Evolutionary conservation across 2,888 invertebrate species (phyloP).

Genomic region (Eubasilissa splendida): DNA sequence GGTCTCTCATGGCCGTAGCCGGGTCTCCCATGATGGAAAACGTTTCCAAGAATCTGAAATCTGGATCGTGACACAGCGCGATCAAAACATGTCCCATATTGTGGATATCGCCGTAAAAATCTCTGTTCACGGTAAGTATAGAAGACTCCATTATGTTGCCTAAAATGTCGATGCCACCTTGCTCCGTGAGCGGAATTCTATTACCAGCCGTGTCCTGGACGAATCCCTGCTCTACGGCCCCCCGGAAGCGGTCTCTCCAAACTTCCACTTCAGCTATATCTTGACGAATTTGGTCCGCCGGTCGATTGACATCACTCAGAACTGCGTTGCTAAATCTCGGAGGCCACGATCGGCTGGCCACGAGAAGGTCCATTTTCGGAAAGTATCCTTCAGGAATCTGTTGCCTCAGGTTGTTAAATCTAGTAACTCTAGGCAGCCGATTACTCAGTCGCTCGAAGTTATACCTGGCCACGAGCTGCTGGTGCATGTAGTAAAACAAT

Average conservation of each 20-base stretch:
- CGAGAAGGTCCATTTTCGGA: conserved; percentile 79
- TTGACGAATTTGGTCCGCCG: conserved; percentile 76
- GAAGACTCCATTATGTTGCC: conserved; percentile 87
- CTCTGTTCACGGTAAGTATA: conserved; percentile 78
- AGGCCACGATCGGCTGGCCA: conserved; percentile 78
- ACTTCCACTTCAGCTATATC: conserved; percentile 81
- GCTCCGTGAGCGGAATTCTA: conserved; percentile 74
- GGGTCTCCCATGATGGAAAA: conserved; percentile 63
- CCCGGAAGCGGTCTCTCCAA: conserved; percentile 82
- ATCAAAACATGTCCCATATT: conserved; percentile 87
- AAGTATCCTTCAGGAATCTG: conserved; percentile 69
- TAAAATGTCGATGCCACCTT: conserved; percentile 82
- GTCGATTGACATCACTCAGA: conserved; percentile 77
- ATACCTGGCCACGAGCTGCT: conserved; percentile 74
- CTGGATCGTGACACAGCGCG: conserved; percentile 86
- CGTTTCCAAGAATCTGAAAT: conserved; percentile 76
- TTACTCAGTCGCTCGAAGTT: conserved; percentile 54
- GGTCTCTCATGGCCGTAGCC: conserved; percentile 64
- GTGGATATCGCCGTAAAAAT: conserved; percentile 83
- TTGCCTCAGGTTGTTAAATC: conserved; percentile 49
- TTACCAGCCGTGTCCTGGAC: conserved; percentile 74
- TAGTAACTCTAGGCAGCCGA: conserved; percentile 38
- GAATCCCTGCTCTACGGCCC: conserved; percentile 79
- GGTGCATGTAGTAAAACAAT: conserved; percentile 80
- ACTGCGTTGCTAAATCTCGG: conserved; percentile 72